Percentiles rank a stretch among this genome's conserved stretches.
Conservation (phyloP, 2,888 invertebrate genomes). For the Unio pictorum region DNA sequence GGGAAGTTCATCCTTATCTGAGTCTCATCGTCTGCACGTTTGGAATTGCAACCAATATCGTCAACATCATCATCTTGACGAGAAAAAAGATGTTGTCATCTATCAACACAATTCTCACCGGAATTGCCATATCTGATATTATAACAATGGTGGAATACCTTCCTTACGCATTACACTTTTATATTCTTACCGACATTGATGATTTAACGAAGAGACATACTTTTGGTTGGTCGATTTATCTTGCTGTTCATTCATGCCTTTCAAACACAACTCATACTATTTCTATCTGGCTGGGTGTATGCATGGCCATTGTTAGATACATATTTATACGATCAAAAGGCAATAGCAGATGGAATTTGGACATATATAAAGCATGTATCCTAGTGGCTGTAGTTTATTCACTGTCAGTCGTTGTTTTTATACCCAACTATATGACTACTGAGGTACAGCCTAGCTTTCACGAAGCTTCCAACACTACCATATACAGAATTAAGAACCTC, state of each 20-base stretch:
- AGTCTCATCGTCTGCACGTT: slow-evolving; percentile 89
- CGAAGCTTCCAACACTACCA: slow-evolving; percentile 24
- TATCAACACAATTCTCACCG: slow-evolving; percentile 90
- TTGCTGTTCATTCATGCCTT: slow-evolving; percentile 86
- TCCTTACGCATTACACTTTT: slow-evolving; percentile 84
- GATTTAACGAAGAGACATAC: slow-evolving; percentile 53
- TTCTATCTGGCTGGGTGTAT: slow-evolving; percentile 93
- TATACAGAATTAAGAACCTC: slow-evolving; percentile 39
- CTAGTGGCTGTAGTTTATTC: slow-evolving; percentile 77
- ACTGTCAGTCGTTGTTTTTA: slow-evolving; percentile 48
- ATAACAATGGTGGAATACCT: slow-evolving; percentile 91
- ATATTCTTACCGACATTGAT: slow-evolving; percentile 46
- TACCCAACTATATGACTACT: slow-evolving; percentile 59
- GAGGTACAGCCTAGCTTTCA: slow-evolving; percentile 24
- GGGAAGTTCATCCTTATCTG: slow-evolving; percentile 83
- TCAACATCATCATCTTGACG: slow-evolving; percentile 89
- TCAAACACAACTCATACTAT: slow-evolving; percentile 90
- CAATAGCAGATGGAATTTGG: slow-evolving; percentile 29
- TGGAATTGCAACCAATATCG: slow-evolving; percentile 89
- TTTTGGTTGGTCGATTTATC: slow-evolving; percentile 68
- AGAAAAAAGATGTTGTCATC: slow-evolving; percentile 89
- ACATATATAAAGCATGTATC: slow-evolving; percentile 50
- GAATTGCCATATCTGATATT: slow-evolving; percentile 88
- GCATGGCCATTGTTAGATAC: slow-evolving; percentile 82
- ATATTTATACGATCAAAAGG: slow-evolving; percentile 43